phyloP scores from a whole-genome alignment of 2,797 vertebrate species.

The Pristis pectinata region DNA sequence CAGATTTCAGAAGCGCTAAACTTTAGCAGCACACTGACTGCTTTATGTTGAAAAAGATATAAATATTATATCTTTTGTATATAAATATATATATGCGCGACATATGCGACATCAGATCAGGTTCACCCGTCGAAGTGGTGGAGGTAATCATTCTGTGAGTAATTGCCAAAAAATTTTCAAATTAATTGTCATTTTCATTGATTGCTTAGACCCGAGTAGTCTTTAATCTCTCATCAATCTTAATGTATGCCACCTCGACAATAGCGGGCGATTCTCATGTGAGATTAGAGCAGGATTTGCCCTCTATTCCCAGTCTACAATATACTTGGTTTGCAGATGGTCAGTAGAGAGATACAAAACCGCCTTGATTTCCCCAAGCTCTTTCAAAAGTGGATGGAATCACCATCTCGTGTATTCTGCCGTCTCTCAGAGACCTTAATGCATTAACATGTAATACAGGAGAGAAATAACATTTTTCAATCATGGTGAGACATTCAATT shows the following conservation, averaged over 20 bases:
- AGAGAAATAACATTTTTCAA: slow-evolving; percentile 81
- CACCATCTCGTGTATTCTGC: slow-evolving; percentile 75
- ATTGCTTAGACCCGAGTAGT: slow-evolving; percentile 67
- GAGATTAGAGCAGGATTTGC: slow-evolving; percentile 72
- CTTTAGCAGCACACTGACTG: background rate
- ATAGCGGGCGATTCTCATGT: slow-evolving; percentile 72
- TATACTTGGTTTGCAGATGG: slow-evolving; percentile 79
- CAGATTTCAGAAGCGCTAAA: background rate
- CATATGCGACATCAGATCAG: slow-evolving; percentile 52
- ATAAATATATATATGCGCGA: too few relatives aligned
- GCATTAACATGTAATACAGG: slow-evolving; percentile 82
- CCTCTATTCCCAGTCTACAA: slow-evolving; percentile 71
- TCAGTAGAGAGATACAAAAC: slow-evolving; percentile 62
- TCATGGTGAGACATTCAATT: slow-evolving; percentile 82
- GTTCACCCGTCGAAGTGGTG: slow-evolving; percentile 48
- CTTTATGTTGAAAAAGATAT: background rate
- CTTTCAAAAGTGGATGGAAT: slow-evolving; percentile 71
- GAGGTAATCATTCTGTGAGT: slow-evolving; percentile 69
- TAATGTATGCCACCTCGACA: slow-evolving; percentile 95
- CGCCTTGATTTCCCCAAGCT: slow-evolving; percentile 84
- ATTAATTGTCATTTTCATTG: slow-evolving; percentile 76
- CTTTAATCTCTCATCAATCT: slow-evolving; percentile 98
- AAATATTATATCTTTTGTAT: too few relatives aligned
- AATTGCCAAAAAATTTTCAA: slow-evolving; percentile 71
- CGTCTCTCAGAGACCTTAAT: slow-evolving; percentile 65